Percentiles rank a stretch among this genome's conserved stretches.
phyloP scores from a whole-genome alignment of 2,113 vertebrate species.

The Oreochromis niloticus region DNA sequence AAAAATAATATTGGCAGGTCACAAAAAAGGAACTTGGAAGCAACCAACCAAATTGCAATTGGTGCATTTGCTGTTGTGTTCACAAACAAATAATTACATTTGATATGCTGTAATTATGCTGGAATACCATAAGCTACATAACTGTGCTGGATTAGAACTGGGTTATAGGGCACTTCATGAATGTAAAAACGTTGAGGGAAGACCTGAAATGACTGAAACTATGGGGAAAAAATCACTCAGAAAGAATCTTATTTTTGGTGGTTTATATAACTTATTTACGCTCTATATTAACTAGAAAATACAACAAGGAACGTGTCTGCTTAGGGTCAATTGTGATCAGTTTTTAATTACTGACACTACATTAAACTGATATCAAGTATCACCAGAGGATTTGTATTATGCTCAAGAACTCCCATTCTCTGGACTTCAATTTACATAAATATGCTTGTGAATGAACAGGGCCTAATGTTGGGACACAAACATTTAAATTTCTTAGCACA shows the following conservation, averaged over 20 bases:
- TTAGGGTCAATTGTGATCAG: background rate
- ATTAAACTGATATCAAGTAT: background rate
- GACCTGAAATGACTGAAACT: background rate
- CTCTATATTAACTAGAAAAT: background rate
- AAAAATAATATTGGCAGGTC: background rate
- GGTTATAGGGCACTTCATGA: conserved; percentile 13
- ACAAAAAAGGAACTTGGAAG: background rate
- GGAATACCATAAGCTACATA: conserved; percentile 9
- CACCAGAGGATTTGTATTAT: background rate
- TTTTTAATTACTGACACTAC: background rate
- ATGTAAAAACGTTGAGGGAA: background rate
- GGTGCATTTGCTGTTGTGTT: background rate
- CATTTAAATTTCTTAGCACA: background rate
- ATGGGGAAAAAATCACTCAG: background rate
- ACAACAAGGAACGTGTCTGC: background rate
- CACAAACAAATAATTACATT: background rate
- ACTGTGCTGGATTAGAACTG: background rate
- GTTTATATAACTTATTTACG: background rate
- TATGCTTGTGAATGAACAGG: background rate
- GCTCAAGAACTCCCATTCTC: background rate
- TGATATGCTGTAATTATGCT: background rate
- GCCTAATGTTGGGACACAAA: background rate
- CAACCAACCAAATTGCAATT: background rate
- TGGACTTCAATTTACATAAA: background rate
- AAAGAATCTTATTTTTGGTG: background rate